These are phyloP conservation scores for Temnothorax nylanderi DNA, from an alignment of 1,140 invertebrate genomes.

Conservation along the genomic window DNA sequence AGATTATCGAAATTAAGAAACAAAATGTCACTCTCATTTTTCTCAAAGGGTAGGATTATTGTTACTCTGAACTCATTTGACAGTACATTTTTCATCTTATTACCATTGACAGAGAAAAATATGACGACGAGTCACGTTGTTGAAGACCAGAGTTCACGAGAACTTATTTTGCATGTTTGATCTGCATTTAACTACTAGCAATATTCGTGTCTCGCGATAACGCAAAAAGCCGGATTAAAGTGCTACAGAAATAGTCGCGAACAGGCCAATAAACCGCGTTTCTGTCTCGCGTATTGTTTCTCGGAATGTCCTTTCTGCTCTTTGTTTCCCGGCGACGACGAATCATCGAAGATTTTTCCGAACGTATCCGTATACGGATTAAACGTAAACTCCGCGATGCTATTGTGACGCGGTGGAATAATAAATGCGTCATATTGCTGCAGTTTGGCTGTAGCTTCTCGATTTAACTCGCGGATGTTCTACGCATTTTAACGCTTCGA, in stretches of 20 bases:
- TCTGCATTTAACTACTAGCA: conserved; percentile 67
- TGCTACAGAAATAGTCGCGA: conserved; percentile 32
- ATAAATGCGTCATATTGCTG: not conserved
- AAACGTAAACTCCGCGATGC: not conserved
- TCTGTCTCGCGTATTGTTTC: not conserved
- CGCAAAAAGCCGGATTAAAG: conserved; percentile 19
- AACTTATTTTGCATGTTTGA: conserved; percentile 44
- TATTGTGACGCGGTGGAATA: not conserved
- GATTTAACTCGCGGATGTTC: not conserved
- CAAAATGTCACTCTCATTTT: conserved; percentile 4
- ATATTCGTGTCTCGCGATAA: conserved; percentile 22
- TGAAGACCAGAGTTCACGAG: conserved; percentile 52
- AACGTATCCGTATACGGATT: not conserved
- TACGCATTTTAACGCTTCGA: not conserved
- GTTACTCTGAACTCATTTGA: not conserved
- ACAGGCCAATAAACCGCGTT: conserved; percentile 43
- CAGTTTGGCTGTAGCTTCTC: not conserved
- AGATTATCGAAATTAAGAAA: not conserved
- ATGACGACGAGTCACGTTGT: not conserved
- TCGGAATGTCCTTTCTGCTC: not conserved
- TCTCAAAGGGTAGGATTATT: not conserved
- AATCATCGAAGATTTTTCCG: not conserved
- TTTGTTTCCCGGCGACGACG: not conserved
- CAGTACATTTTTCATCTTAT: conserved; percentile 2
- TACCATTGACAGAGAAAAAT: not conserved